Evolutionary conservation across 1,140 invertebrate genomes (phyloP).

Genomic region (Drosophila grimshawi): DNA sequence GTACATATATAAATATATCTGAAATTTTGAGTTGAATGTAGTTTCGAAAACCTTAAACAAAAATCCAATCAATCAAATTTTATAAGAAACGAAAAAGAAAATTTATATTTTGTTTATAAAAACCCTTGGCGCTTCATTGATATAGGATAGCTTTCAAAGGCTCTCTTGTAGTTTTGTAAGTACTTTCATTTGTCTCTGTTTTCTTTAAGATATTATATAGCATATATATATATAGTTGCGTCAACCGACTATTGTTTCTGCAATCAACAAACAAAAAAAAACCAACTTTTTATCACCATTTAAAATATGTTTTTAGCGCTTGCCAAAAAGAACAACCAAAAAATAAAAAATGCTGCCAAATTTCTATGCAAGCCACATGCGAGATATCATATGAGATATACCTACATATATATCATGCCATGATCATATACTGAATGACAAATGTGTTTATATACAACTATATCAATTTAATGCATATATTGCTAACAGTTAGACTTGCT

Average conservation of each 20-base stretch:
- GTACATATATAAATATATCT: not conserved
- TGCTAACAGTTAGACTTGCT: slow-evolving; percentile 70
- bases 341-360: slow-evolving; percentile 52
- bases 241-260: slow-evolving; percentile 25
- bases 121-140: slow-evolving; percentile 84
- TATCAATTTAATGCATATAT: slow-evolving; percentile 26
- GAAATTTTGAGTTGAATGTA: slow-evolving; percentile 46
- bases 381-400: slow-evolving; percentile 44
- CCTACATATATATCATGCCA: slow-evolving; percentile 50
- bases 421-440: slow-evolving; percentile 54
- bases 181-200: slow-evolving; percentile 84
- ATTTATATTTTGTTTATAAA: slow-evolving; percentile 84
- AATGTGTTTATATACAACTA: slow-evolving; percentile 28
- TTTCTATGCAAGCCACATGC: slow-evolving; percentile 38
- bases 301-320: slow-evolving; percentile 26
- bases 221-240: slow-evolving; percentile 32
- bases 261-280: slow-evolving; percentile 26
- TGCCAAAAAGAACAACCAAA: slow-evolving; percentile 43
- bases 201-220: slow-evolving; percentile 69
- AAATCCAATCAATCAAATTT: slow-evolving; percentile 40
- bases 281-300: slow-evolving; percentile 10
- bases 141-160: slow-evolving; percentile 85
- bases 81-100: slow-evolving; percentile 74
- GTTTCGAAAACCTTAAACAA: slow-evolving; percentile 32
- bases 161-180: slow-evolving; percentile 85